Percentiles rank a stretch among this genome's conserved stretches.
Conservation (phyloP, 2,888 invertebrate genomes). For the Drosophila prolongata region DNA sequence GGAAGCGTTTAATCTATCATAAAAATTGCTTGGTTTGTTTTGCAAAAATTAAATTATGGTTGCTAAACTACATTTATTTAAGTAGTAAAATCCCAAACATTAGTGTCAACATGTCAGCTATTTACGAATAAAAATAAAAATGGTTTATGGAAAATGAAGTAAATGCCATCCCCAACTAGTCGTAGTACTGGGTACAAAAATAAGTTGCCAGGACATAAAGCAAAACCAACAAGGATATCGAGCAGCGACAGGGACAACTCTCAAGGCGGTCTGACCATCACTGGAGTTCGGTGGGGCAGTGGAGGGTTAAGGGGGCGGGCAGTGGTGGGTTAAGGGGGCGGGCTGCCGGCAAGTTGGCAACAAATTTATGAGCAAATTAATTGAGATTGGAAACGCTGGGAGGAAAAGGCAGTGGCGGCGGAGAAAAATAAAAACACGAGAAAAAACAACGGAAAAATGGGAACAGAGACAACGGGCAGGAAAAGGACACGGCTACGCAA, state of each 20-base stretch:
- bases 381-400: slow-evolving; percentile 79
- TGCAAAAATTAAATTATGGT: no score
- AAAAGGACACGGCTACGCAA: slow-evolving; percentile 55
- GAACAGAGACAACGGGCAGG: slow-evolving; percentile 27
- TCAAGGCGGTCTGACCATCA: slow-evolving; percentile 29
- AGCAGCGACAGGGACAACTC: slow-evolving; percentile 43
- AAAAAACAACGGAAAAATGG: slow-evolving; percentile 21
- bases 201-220: slow-evolving; percentile 70
- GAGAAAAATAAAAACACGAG: slow-evolving; percentile 14
- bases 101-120: no score
- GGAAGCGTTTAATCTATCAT: no score
- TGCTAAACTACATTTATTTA: no score
- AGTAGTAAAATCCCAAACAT: no score
- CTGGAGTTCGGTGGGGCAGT: slow-evolving; percentile 1
- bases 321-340: neutral
- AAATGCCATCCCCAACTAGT: neutral
- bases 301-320: slow-evolving; percentile 4
- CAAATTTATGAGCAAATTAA: slow-evolving; percentile 82
- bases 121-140: no score
- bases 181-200: slow-evolving; percentile 1
- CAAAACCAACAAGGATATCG: slow-evolving; percentile 65
- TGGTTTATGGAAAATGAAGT: no score
- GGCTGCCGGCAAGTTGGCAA: slow-evolving; percentile 56
- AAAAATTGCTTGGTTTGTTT: no score
- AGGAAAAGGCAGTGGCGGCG: slow-evolving; percentile 51